Percentiles rank a stretch among this genome's conserved stretches.
These are phyloP conservation scores for Torymus aiolomorphi DNA, from an alignment of 2,888 invertebrate species.

Conservation along the genomic window DNA sequence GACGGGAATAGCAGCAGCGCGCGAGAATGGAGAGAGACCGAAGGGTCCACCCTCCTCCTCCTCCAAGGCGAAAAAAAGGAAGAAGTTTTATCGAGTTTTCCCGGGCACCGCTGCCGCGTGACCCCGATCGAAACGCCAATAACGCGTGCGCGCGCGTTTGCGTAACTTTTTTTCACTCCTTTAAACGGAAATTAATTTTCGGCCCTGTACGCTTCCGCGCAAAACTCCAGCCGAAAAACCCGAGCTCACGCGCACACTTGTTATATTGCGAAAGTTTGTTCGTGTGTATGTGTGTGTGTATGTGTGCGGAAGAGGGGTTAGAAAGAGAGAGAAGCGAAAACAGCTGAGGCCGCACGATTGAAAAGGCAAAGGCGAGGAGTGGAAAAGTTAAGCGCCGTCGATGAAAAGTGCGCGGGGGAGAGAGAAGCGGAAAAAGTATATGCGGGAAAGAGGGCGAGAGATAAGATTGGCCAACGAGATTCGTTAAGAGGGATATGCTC, in stretches of 20 bases:
- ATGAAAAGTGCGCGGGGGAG: no score
- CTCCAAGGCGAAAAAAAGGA: not conserved
- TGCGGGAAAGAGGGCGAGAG: no score
- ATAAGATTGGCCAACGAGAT: no score
- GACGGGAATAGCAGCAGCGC: no score
- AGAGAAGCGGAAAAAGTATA: no score
- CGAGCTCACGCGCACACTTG: not conserved
- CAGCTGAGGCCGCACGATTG: not conserved
- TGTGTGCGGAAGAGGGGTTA: not conserved
- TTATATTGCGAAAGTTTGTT: conserved; percentile 40
- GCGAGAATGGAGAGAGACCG: no score
- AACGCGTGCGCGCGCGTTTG: conserved; percentile 1
- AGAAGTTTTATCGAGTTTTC: conserved; percentile 30
- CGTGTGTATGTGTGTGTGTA: not conserved
- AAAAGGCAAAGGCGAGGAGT: conserved; percentile 2
- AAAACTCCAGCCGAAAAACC: not conserved
- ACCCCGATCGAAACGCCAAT: conserved; percentile 37
- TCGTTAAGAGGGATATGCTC: no score
- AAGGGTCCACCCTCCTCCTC: no score
- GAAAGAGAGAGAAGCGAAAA: conserved; percentile 6
- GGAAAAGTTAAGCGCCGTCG: not conserved
- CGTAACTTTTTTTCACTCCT: conserved; percentile 16
- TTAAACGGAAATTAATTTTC: conserved; percentile 37
- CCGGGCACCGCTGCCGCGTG: not conserved
- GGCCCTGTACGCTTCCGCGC: not conserved